These are phyloP conservation scores for Thalassarche chlororhynchos DNA, from an alignment of 2,113 vertebrate genomes.

Conservation along the genomic window DNA sequence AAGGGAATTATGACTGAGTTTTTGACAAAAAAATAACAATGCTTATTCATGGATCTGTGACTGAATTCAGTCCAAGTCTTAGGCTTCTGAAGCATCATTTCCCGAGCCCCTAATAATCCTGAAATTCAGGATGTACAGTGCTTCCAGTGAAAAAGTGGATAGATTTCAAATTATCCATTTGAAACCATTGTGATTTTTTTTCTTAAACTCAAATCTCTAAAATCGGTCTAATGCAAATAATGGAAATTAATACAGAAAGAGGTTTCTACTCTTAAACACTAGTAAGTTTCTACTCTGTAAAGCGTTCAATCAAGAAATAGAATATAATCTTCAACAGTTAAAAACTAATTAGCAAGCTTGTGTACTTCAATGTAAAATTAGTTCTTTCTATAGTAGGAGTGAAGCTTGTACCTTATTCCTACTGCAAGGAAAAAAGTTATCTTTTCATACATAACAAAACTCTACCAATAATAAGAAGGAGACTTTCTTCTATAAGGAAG, in stretches of 20 bases:
- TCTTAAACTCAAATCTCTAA: not conserved
- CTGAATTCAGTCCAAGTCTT: not conserved
- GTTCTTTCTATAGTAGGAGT: not conserved
- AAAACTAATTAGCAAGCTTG: not conserved
- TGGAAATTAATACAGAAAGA: not conserved
- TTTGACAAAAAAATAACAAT: not conserved
- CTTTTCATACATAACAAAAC: not conserved
- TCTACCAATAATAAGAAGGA: not conserved
- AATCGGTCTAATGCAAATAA: not conserved
- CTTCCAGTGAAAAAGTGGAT: not conserved
- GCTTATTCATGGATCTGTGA: not conserved
- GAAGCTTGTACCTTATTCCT: not conserved
- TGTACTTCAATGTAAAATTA: not conserved
- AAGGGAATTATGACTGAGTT: not conserved
- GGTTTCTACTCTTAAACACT: not conserved
- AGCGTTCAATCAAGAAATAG: not conserved
- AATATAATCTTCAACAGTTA: not conserved
- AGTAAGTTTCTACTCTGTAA: not conserved
- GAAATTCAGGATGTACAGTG: not conserved
- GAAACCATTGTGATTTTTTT: not conserved
- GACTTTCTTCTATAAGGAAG: not conserved
- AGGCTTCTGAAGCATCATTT: not conserved
- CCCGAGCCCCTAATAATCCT: not conserved
- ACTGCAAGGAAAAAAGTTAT: not conserved
- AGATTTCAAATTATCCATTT: not conserved